phyloP scores from a whole-genome alignment of 2,797 vertebrate species.

The Argya squamiceps region DNA sequence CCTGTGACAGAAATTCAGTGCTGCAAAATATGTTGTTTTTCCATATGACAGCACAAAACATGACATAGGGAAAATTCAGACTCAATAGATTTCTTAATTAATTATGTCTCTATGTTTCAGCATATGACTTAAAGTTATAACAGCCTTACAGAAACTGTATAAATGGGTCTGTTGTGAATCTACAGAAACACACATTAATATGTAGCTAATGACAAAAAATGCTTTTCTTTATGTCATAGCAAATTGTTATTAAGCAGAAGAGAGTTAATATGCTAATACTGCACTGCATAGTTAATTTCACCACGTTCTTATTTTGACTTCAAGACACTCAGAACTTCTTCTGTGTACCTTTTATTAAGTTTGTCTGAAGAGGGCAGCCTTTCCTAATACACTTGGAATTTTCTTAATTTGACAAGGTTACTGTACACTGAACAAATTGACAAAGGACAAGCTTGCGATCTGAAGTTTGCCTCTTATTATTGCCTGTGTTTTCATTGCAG shows the following conservation, averaged over 20 bases:
- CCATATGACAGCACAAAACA: background rate
- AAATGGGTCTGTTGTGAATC: background rate
- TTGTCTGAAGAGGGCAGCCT: conserved; percentile 82
- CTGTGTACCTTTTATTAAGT: conserved; percentile 22
- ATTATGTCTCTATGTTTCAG: conserved; percentile 45
- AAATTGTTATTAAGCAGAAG: background rate
- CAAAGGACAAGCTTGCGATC: background rate
- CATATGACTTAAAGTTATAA: background rate
- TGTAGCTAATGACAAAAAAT: background rate
- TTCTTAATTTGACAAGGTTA: conserved; percentile 31
- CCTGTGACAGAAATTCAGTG: conserved; percentile 34
- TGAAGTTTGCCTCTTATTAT: background rate
- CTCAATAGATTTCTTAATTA: conserved; percentile 56
- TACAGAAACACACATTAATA: background rate
- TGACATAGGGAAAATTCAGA: conserved; percentile 38
- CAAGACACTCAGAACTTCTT: background rate
- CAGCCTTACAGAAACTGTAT: background rate
- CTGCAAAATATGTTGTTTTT: conserved; percentile 49
- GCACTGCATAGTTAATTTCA: background rate
- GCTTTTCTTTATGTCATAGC: background rate
- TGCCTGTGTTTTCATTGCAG: background rate
- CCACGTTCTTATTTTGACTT: background rate
- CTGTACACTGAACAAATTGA: background rate
- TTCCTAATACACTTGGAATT: conserved; percentile 69
- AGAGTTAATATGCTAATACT: background rate